Evolutionary conservation across 64 coral and sea anemone genomes (phyloP), one percentile per base, ranked within the genome.

Genomic region (Trachythela sp.): DNA sequence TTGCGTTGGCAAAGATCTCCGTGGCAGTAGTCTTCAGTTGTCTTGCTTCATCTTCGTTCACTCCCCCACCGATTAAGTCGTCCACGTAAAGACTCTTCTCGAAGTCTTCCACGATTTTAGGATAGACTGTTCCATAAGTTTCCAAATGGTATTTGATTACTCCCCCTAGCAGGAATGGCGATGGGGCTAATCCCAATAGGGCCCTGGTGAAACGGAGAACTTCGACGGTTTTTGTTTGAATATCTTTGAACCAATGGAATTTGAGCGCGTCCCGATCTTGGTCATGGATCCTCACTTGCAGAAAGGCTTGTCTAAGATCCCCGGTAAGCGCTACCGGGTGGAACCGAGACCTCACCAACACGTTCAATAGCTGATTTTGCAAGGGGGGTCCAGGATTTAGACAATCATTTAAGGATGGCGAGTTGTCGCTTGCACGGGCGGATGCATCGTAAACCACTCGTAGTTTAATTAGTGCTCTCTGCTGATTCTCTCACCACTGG

Each of bases 321-420:
- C 91, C 86, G 7, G 86, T 70, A 34, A 92, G 8, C 15, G 86
- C 27, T 39, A 92, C 91, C 30, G 91, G 75, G 48, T 67, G 67
- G 76, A 92, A 92, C 0, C 50, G 71, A 38, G 41, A 11, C 22
- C 91, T 36, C 17, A 54, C 86, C 18, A 76, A 26, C 20, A 88
- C 60, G 20, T 71, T 54, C 36, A 33, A 92, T 24, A 93, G 29
- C 54, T 75, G 76, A 41, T 89, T 93, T 31, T 89, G 92, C 13
- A 89, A 68, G 9, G 86, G 92, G 33, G 92, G 87, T 24, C 92
- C 87, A 31, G 92, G 51, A 50, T 93, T 76, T 31, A 93, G 68
- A 42, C 83, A 93, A 11, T 93, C 92, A 39, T 89, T 89, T 11
- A 93, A 58, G 1, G 92, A 93, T 10, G 87, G 92, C 39, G 92